These are phyloP conservation scores for Trypoxylus dichotomus DNA, from an alignment of 1,140 invertebrate species.

Conservation along the genomic window DNA sequence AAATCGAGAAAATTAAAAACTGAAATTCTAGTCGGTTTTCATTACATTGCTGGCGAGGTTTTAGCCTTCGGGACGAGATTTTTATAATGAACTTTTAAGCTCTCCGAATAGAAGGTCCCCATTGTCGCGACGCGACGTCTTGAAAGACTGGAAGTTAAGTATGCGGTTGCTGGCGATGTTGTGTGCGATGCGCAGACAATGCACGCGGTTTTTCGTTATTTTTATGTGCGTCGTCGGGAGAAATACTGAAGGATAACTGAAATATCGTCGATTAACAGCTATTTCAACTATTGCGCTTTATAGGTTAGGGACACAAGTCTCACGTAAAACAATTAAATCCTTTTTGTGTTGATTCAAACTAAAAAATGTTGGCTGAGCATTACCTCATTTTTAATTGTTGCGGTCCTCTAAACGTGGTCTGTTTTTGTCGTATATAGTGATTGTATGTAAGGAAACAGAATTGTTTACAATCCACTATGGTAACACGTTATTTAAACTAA, in stretches of 20 bases:
- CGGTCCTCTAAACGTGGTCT: too few species aligned
- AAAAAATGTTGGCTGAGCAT: too few species aligned
- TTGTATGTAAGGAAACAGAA: too few species aligned
- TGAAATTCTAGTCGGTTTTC: conserved; percentile 23
- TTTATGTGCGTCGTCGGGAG: not conserved
- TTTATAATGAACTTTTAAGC: conserved; percentile 12
- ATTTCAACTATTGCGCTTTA: not conserved
- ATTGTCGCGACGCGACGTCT: not conserved
- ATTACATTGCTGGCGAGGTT: conserved; percentile 17
- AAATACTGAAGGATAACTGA: not conserved
- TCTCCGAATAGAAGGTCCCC: not conserved
- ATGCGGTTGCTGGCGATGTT: too few species aligned
- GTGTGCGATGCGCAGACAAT: not conserved
- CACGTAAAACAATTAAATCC: too few species aligned
- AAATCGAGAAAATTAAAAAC: conserved; percentile 19
- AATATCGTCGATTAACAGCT: not conserved
- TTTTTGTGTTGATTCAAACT: too few species aligned
- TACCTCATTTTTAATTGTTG: too few species aligned
- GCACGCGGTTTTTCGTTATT: not conserved
- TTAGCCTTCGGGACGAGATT: not conserved
- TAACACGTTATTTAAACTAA: too few species aligned
- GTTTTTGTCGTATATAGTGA: too few species aligned
- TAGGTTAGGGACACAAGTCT: not conserved
- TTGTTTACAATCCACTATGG: too few species aligned
- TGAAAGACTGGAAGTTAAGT: not conserved